phyloP scores from a whole-genome alignment of 2,797 vertebrate species.

The Mastacembelus armatus region DNA sequence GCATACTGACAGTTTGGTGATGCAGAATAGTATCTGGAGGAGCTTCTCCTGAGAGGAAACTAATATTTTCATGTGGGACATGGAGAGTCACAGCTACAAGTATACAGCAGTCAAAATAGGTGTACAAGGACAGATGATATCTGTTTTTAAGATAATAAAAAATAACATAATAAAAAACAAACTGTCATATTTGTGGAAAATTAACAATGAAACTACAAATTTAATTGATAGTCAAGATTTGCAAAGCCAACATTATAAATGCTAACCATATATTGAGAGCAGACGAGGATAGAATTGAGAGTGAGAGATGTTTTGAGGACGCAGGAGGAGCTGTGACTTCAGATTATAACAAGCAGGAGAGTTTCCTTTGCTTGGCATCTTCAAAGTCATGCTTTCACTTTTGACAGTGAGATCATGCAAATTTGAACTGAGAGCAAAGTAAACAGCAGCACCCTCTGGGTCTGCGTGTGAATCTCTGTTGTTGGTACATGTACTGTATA shows the following conservation, averaged over 20 bases:
- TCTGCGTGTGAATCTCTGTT: background rate
- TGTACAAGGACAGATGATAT: slow-evolving; percentile 21
- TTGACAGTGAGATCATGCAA: slow-evolving; percentile 53
- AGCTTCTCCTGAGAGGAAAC: slow-evolving; percentile 29
- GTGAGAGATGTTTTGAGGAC: slow-evolving; percentile 22
- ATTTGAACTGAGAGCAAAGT: slow-evolving; percentile 36
- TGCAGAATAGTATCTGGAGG: slow-evolving; percentile 18
- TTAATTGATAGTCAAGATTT: slow-evolving; percentile 6
- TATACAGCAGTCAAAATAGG: slow-evolving; percentile 3
- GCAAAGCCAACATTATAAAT: too few relatives aligned
- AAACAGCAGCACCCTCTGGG: slow-evolving; percentile 21
- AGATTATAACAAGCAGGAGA: slow-evolving; percentile 38
- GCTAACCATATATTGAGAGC: too few relatives aligned
- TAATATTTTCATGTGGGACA: slow-evolving; percentile 23
- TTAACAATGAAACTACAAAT: background rate
- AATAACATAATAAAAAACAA: background rate
- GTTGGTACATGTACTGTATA: background rate
- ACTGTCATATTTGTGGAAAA: background rate
- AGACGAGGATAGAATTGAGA: slow-evolving; percentile 9
- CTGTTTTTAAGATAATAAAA: slow-evolving; percentile 6
- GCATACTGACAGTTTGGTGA: slow-evolving; percentile 27
- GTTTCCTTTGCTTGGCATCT: slow-evolving; percentile 21
- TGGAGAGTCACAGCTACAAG: slow-evolving; percentile 7
- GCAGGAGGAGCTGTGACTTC: slow-evolving; percentile 13
- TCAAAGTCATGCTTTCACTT: slow-evolving; percentile 48